Evolutionary conservation across 2,888 invertebrate genomes (phyloP).

Genomic region (Catocala nupta): DNA sequence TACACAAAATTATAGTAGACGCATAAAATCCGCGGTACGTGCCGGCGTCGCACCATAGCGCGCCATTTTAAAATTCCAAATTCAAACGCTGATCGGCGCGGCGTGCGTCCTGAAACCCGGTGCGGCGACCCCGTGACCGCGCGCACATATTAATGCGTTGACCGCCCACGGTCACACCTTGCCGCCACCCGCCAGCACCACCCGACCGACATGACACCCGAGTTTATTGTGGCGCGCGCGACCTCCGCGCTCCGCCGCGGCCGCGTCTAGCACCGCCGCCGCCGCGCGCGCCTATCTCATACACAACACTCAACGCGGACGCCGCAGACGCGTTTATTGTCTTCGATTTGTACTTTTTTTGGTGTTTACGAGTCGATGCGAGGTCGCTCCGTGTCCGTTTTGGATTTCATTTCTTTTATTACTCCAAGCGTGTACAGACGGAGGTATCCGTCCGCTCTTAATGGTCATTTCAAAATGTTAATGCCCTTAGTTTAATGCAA

Average conservation of each 20-base stretch:
- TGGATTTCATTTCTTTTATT: constrained; percentile 71
- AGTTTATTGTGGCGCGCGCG: constrained; percentile 62
- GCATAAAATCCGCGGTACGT: constrained; percentile 73
- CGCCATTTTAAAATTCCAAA: constrained; percentile 70
- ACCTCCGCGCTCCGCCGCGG: constrained; percentile 41
- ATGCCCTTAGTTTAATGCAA: constrained; percentile 45
- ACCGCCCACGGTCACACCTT: constrained; percentile 80
- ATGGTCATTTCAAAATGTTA: constrained; percentile 50
- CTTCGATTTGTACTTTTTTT: constrained; percentile 81
- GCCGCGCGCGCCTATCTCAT: constrained; percentile 5
- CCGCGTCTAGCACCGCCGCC: background rate
- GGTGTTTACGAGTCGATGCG: constrained; percentile 77
- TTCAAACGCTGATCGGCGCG: constrained; percentile 57
- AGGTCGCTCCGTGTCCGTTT: constrained; percentile 80
- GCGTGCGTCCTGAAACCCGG: constrained; percentile 68
- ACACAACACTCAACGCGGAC: constrained; percentile 35
- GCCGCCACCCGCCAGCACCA: constrained; percentile 12
- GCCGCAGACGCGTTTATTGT: constrained; percentile 81
- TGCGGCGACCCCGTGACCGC: constrained; percentile 83
- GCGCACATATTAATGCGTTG: constrained; percentile 82
- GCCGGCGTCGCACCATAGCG: constrained; percentile 49
- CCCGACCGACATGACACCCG: constrained; percentile 54
- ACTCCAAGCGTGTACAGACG: constrained; percentile 55
- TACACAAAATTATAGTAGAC: constrained; percentile 78
- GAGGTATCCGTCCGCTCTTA: constrained; percentile 47